These are phyloP conservation scores for Entelurus aequoreus DNA, from an alignment of 2,113 vertebrate species.

Conservation along the genomic window DNA sequence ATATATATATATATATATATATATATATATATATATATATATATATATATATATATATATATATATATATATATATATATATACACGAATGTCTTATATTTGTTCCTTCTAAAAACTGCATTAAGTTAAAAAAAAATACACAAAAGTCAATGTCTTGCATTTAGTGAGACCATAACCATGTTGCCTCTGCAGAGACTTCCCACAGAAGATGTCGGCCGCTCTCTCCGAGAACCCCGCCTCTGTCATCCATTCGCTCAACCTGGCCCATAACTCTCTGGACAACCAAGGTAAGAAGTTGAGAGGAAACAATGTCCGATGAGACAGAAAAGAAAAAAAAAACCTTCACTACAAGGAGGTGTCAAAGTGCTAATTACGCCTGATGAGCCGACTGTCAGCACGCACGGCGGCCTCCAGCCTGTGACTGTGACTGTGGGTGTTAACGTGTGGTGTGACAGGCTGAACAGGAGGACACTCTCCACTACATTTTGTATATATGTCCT, in stretches of 20 bases:
- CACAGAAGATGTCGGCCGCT: constrained; percentile 83
- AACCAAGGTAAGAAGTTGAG: constrained; percentile 78
- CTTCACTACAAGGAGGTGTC: background rate
- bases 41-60: too few species aligned
- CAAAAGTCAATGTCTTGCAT: background rate
- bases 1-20: too few species aligned
- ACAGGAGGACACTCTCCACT: background rate
- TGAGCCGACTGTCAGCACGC: background rate
- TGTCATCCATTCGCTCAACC: constrained; percentile 82
- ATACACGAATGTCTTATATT: too few species aligned
- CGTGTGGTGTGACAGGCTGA: background rate
- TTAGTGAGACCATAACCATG: background rate
- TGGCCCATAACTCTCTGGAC: constrained; percentile 87
- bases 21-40: too few species aligned
- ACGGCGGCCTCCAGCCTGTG: background rate
- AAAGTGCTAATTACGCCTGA: background rate
- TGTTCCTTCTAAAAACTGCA: too few species aligned
- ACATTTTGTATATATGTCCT: background rate
- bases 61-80: too few species aligned
- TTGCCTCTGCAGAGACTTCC: constrained; percentile 76
- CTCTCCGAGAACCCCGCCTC: constrained; percentile 84
- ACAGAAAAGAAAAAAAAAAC: background rate
- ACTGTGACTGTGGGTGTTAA: background rate
- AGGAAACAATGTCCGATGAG: background rate
- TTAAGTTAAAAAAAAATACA: too few species aligned